Percentiles rank a stretch among this genome's conserved stretches.
Conservation (phyloP, 2,888 invertebrate species). For the Rhagonycha fulva region DNA sequence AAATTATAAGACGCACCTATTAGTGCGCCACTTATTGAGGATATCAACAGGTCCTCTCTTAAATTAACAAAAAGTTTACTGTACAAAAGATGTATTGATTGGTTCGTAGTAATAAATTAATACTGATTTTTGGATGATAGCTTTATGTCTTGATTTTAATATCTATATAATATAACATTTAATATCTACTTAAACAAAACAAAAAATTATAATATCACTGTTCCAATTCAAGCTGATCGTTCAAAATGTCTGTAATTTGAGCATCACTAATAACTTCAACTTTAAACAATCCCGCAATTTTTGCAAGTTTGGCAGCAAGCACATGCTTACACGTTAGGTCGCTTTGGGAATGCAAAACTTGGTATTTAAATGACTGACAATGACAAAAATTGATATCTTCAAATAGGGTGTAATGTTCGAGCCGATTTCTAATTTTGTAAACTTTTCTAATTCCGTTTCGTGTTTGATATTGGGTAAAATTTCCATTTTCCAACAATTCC, state of each 20-base stretch:
- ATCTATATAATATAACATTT: too few relatives aligned
- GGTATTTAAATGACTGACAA: constrained; percentile 63
- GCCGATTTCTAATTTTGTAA: constrained; percentile 63
- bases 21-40: too few relatives aligned
- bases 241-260: constrained; percentile 52
- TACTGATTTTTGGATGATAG: too few relatives aligned
- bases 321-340: constrained; percentile 71
- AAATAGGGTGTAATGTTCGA: constrained; percentile 65
- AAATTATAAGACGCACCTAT: too few relatives aligned
- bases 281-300: constrained; percentile 53
- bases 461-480: constrained; percentile 58
- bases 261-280: constrained; percentile 57
- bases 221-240: constrained; percentile 39
- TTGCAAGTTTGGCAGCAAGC: constrained; percentile 64
- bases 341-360: constrained; percentile 60
- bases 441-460: constrained; percentile 55
- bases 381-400: constrained; percentile 69
- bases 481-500: constrained; percentile 65
- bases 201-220: neutral
- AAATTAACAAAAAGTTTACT: too few relatives aligned
- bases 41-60: too few relatives aligned
- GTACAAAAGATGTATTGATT: too few relatives aligned
- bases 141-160: too few relatives aligned
- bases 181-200: neutral
- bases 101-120: too few relatives aligned